Conservation (phyloP, 2,797 vertebrate genomes). For the Oreonectes daqikongensis region DNA sequence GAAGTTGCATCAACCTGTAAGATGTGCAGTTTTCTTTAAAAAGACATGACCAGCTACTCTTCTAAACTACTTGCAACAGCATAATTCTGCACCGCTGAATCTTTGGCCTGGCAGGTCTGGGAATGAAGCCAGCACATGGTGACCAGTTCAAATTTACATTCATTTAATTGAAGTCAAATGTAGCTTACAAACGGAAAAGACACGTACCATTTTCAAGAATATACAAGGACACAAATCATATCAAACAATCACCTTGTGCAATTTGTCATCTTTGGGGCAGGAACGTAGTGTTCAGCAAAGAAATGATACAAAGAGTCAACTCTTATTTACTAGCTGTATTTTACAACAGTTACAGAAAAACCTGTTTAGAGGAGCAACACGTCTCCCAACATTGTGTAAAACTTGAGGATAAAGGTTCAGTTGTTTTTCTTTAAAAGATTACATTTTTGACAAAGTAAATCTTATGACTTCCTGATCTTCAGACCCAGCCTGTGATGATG, state of each 20-base stretch:
- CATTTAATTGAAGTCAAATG: conserved; percentile 96
- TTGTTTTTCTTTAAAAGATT: background rate
- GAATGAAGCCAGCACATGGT: conserved; percentile 58
- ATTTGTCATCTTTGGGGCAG: conserved; percentile 77
- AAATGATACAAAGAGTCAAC: conserved; percentile 20
- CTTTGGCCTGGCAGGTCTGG: background rate
- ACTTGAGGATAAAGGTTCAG: background rate
- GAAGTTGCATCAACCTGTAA: background rate
- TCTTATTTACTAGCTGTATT: conserved; percentile 34
- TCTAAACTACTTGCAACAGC: background rate
- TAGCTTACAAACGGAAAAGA: conserved; percentile 94
- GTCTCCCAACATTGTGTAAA: background rate
- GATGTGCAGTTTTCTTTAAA: background rate
- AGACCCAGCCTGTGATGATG: conserved; percentile 9
- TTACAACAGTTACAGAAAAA: conserved; percentile 24
- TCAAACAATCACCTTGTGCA: conserved; percentile 81
- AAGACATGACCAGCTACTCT: conserved; percentile 9
- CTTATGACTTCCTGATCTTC: background rate
- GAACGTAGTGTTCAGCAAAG: conserved; percentile 40
- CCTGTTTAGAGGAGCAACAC: background rate
- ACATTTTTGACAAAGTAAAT: too few relatives aligned
- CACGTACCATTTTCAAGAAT: conserved; percentile 91
- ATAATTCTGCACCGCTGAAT: background rate
- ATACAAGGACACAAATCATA: conserved; percentile 89
- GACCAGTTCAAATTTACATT: conserved; percentile 79